Evolutionary conservation across 1,140 invertebrate species (phyloP).

Genomic region (Sesamia nonagrioides): DNA sequence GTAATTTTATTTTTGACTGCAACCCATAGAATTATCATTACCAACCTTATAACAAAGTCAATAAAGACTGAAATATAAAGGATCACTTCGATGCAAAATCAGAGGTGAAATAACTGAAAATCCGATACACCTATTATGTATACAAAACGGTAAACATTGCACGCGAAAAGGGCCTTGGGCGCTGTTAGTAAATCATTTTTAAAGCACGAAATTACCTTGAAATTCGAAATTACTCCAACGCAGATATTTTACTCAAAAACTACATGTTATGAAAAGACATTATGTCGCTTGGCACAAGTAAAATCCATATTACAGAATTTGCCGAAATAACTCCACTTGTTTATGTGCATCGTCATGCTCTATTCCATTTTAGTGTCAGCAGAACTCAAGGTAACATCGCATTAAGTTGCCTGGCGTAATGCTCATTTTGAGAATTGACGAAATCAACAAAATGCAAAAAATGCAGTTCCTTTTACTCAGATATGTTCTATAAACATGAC

Average conservation of each 20-base stretch:
- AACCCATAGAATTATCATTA: no score
- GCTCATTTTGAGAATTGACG: not conserved
- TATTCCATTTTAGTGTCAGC: conserved; percentile 19
- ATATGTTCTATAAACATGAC: not conserved
- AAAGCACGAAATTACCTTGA: conserved; percentile 4
- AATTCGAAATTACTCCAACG: not conserved
- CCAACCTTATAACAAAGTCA: no score
- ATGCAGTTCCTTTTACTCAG: not conserved
- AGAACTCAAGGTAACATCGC: conserved; percentile 23
- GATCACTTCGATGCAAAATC: no score
- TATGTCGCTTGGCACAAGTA: conserved; percentile 19
- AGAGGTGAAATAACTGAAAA: no score
- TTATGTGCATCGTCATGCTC: conserved; percentile 31
- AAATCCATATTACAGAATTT: conserved; percentile 1
- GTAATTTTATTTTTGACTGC: no score
- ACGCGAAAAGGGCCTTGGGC: not conserved
- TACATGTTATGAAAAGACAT: not conserved
- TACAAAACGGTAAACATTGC: not conserved
- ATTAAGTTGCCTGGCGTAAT: conserved; percentile 2
- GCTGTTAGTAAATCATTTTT: not conserved
- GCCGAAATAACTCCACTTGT: conserved; percentile 6
- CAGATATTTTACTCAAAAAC: not conserved
- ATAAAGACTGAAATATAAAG: no score
- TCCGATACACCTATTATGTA: not conserved
- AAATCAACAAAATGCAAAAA: not conserved